Base-by-base conservation (phyloP, 2,797 vertebrate genomes). In the Sebastes cheni region DNA sequence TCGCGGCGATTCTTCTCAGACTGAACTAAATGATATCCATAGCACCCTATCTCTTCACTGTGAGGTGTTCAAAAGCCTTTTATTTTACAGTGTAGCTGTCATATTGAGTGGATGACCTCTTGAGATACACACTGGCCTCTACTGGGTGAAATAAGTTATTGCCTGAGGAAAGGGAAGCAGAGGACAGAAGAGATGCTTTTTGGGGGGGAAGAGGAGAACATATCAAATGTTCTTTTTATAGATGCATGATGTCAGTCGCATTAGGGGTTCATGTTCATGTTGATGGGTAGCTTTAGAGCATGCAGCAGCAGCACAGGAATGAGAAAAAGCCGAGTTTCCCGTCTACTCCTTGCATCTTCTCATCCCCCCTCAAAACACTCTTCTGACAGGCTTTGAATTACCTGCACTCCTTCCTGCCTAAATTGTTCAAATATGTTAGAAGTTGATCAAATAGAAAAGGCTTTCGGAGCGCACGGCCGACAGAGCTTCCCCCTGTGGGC, bases 401-500 rank as follows among this genome's bases (percentile, higher is more conserved):
- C 86, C 88, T 90, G 72, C 82, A 58, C 85, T 89, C 82, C 78
- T 86, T 75, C 75, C 86, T 88, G 86, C 85, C 87, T 81, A 88
- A 90, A 91, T 81, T 89, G 89, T 82, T 93, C 83, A 89, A 91
- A 91, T 92, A 88, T 81, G 88, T 88, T 89, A 76, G 86, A 90
- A 82, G 87, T 68, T 86, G 92, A 93, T 94, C 89, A 90, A 91
- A 93, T 84, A 86, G 80, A 89, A 79, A 23, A 82, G 79, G 76
- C 60, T 89, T 81, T 67, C 8, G 54, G 32, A 82, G 78, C 68
- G 5, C 46, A 32, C 67, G 54, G 83, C 78, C 62, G 32, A 83
- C 83, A 84, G 76, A 81, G 86, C 84, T 81, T 88, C 70, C 80
- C 79, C 89, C 89, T 64, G 79, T 84, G 89, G 90, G 87, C 79